Conservation (phyloP, 2,888 invertebrate species). For the Pristionchus fissidentatus region DNA sequence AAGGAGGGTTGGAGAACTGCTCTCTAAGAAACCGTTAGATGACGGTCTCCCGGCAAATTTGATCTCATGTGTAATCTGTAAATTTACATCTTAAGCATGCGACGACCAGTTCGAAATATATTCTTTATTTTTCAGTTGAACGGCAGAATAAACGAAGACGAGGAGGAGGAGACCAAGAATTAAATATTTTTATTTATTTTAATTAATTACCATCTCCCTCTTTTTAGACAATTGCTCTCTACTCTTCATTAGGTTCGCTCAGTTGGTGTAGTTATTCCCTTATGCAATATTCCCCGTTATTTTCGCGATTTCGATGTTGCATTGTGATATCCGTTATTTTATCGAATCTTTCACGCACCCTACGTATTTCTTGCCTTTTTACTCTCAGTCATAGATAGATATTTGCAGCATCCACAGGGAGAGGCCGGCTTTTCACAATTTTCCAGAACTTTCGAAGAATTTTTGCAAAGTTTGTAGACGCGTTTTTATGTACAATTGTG, state of each 20-base stretch:
- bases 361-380: constrained; percentile 6
- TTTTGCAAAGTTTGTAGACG: not conserved
- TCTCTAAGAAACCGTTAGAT: no score
- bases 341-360: not conserved
- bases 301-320: no score
- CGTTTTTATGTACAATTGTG: not conserved
- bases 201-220: not conserved
- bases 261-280: not conserved
- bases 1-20: no score
- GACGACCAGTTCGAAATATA: no score
- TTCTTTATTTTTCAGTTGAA: constrained; percentile 53
- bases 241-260: not conserved
- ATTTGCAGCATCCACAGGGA: no score
- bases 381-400: no score
- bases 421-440: no score
- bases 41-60: no score
- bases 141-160: constrained; percentile 52
- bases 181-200: not conserved
- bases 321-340: not conserved
- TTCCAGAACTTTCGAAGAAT: no score
- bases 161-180: constrained; percentile 1
- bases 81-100: not conserved
- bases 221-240: not conserved
- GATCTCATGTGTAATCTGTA: not conserved
- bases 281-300: no score